phyloP scores from a whole-genome alignment of 2,797 vertebrate genomes.

The Rhinichthys osculus region DNA sequence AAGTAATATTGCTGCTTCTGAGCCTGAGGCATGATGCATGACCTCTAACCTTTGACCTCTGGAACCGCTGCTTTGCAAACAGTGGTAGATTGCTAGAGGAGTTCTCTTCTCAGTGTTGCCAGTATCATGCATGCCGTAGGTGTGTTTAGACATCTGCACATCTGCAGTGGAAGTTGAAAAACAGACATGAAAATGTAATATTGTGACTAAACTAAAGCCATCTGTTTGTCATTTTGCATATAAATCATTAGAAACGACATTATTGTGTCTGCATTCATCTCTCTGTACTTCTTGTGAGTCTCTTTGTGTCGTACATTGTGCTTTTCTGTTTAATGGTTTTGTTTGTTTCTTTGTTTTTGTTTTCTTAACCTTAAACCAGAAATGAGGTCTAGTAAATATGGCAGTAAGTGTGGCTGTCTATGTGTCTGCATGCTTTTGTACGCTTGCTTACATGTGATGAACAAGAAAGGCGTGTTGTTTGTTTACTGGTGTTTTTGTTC shows the following conservation, averaged over 20 bases:
- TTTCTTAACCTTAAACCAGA: constrained; percentile 70
- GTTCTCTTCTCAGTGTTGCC: neutral
- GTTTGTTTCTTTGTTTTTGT: constrained; percentile 59
- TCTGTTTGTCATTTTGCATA: constrained; percentile 36
- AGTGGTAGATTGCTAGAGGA: neutral
- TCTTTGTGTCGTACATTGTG: constrained; percentile 73
- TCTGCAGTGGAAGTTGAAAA: neutral
- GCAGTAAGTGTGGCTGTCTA: constrained; percentile 80
- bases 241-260: constrained; percentile 18
- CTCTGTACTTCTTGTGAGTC: constrained; percentile 64
- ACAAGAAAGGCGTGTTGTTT: constrained; percentile 53
- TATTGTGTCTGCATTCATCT: constrained; percentile 43
- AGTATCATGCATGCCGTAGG: constrained; percentile 45
- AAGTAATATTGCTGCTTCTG: neutral
- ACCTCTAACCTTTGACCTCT: constrained; percentile 57
- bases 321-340: constrained; percentile 70
- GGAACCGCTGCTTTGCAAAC: constrained; percentile 3
- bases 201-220: constrained; percentile 8
- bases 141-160: neutral
- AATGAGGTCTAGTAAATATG: constrained; percentile 80
- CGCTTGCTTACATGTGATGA: constrained; percentile 59
- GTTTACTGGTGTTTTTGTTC: constrained; percentile 43
- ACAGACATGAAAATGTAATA: neutral
- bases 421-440: constrained; percentile 70
- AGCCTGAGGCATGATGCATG: constrained; percentile 64